Percentiles rank a stretch among this genome's conserved stretches.
phyloP scores from a whole-genome alignment of 2,797 vertebrate species.

The Anolis apletophallus region DNA sequence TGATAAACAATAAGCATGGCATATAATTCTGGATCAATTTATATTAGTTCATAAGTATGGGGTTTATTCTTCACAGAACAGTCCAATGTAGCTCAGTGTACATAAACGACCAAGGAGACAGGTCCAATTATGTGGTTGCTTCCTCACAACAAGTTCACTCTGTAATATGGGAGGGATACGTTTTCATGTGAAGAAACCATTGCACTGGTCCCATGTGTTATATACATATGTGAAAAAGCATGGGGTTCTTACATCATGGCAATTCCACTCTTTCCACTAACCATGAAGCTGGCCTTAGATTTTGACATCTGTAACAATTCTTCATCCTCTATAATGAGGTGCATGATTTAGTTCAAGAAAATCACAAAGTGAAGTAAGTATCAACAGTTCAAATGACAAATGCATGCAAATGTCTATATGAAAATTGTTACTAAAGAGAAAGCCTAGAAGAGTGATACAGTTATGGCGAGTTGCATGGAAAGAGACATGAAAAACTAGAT shows the following conservation, averaged over 20 bases:
- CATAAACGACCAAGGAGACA: background rate
- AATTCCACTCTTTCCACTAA: background rate
- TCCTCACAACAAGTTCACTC: background rate
- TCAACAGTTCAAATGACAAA: background rate
- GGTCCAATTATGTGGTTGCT: background rate
- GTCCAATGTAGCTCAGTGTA: background rate
- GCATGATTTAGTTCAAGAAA: slow-evolving; percentile 13
- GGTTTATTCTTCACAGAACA: background rate
- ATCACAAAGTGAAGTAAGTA: background rate
- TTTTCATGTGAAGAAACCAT: background rate
- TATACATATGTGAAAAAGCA: background rate
- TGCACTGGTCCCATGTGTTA: background rate
- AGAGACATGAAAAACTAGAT: slow-evolving; percentile 47
- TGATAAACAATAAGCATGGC: background rate
- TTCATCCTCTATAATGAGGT: background rate
- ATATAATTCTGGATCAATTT: background rate
- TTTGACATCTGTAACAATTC: background rate
- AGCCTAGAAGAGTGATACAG: slow-evolving; percentile 56
- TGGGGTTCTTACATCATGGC: background rate
- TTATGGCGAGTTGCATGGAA: slow-evolving; percentile 39
- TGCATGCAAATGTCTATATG: slow-evolving; percentile 1
- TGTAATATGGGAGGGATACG: background rate
- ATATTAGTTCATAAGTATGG: background rate
- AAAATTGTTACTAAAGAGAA: slow-evolving; percentile 38
- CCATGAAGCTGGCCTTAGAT: background rate